Evolutionary conservation across 2,888 invertebrate genomes (phyloP), one percentile per base, ranked within the genome.

Genomic region (Seladonia tumulorum): DNA sequence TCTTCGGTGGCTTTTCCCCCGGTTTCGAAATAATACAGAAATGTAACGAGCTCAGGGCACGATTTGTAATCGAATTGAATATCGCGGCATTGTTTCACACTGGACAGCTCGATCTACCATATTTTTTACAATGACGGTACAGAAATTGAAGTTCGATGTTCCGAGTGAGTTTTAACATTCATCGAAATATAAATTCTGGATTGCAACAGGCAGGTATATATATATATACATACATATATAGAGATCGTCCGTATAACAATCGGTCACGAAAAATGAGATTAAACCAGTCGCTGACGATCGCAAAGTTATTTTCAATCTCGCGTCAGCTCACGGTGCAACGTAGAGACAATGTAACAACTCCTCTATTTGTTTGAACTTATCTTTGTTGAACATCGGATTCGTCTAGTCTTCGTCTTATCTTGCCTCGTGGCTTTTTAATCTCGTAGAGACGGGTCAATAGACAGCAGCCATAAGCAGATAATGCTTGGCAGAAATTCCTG

Each of bases 71-170:
- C 53, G 49, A 73, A 73, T 73, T 35, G 12, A 73, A 73, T 35
- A 53, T 53, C n/a, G 25, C 45, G 42, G 63, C 35, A 49, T 73
- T 49, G 73, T 49, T 49, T 73, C 45, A 35, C 73, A 35, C 22
- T 12, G 45, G 73, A 49, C 73, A 73, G 49, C 47, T 35, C 18
- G 49, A 35, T 35, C 35, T 22, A n/a, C 29, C 72, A 25, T 73
- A 73, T 73, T 73, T 70, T 53, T 53, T 16, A 47, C 25, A 73
- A 70, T n/a, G 70, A 42, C 42, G 70, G 5, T 39, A n/a, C 70
- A 18, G 73, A 73, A 73, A 73, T 49, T 66, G 66, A 63, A 76
- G n/a, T 29, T 72, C 18, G 72, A 18, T 71, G 47, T 72, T 72
- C 25, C 49, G 71, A 18, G 25, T 14, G 71, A 71, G 25, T 71